Conservation (phyloP, 2,888 invertebrate species). For the Automeris io region DNA sequence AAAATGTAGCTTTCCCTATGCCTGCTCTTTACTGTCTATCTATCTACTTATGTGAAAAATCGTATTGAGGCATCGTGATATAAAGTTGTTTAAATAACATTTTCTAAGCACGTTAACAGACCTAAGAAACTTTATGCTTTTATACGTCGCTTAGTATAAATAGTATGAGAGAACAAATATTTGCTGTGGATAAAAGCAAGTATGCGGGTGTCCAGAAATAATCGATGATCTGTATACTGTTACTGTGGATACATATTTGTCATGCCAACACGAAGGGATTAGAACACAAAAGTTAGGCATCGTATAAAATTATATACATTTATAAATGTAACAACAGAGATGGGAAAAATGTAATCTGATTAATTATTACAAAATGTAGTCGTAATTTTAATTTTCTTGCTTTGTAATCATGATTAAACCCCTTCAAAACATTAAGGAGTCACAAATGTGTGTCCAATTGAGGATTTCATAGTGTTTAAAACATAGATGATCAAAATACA, state of each 20-base stretch:
- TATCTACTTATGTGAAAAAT: neutral
- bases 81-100: no score
- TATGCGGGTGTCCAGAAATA: slow-evolving; percentile 43
- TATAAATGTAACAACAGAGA: neutral
- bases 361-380: no score
- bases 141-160: neutral
- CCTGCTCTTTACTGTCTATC: slow-evolving; percentile 12
- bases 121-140: no score
- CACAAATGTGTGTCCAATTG: no score
- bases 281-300: neutral
- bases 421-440: no score
- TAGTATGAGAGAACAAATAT: slow-evolving; percentile 1
- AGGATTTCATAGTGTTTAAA: no score
- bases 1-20: slow-evolving; percentile 61
- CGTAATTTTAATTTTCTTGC: neutral
- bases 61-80: no score
- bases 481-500: no score
- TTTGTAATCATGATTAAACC: no score
- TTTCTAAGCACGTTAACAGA: no score
- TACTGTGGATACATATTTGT: no score
- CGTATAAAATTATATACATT: no score
- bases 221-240: slow-evolving; percentile 44
- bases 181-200: slow-evolving; percentile 13
- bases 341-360: neutral
- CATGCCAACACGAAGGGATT: neutral